A percentile compares a stretch with the other conserved stretches of the same genome.
Conservation (phyloP, 2,113 vertebrate genomes). For the Paracanthobrama guichenoti region DNA sequence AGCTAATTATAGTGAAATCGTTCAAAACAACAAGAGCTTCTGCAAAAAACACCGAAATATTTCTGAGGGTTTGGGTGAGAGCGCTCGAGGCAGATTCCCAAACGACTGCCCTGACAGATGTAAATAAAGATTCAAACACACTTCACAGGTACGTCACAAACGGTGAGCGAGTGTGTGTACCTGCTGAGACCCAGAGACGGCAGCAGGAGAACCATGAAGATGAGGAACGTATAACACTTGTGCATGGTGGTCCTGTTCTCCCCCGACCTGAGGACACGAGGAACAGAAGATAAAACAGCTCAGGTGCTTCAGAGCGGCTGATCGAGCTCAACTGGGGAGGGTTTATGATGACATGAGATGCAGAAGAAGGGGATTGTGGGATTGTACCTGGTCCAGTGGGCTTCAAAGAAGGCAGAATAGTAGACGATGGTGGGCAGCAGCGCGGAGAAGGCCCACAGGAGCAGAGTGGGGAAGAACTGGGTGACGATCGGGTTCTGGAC, state of each 20-base stretch:
- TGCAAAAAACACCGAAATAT: too few species aligned
- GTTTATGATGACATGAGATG: too few species aligned
- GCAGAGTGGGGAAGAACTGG: slow-evolving; percentile 94
- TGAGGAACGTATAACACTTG: slow-evolving; percentile 97
- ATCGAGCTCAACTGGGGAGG: background rate
- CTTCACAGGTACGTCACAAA: too few species aligned
- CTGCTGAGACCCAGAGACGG: slow-evolving; percentile 96
- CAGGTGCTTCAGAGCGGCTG: too few species aligned
- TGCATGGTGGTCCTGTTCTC: slow-evolving; percentile 98
- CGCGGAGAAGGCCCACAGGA: slow-evolving; percentile 95
- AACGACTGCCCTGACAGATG: too few species aligned
- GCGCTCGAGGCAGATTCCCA: too few species aligned
- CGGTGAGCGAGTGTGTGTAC: slow-evolving; percentile 64
- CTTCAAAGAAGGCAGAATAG: slow-evolving; percentile 95
- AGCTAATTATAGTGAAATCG: too few species aligned
- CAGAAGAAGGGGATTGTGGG: background rate
- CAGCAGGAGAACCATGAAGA: slow-evolving; percentile 96
- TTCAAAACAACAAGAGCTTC: too few species aligned
- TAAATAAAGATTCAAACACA: too few species aligned
- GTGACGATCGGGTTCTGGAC: slow-evolving; percentile 95
- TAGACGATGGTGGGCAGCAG: slow-evolving; percentile 97
- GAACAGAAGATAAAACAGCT: background rate
- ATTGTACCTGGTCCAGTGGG: slow-evolving; percentile 92
- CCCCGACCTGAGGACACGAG: slow-evolving; percentile 79
- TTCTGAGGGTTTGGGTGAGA: too few species aligned